Evolutionary conservation across 2,797 vertebrate species (phyloP), one percentile per base, ranked within the genome.

Genomic region (Lagocephalus sceleratus): DNA sequence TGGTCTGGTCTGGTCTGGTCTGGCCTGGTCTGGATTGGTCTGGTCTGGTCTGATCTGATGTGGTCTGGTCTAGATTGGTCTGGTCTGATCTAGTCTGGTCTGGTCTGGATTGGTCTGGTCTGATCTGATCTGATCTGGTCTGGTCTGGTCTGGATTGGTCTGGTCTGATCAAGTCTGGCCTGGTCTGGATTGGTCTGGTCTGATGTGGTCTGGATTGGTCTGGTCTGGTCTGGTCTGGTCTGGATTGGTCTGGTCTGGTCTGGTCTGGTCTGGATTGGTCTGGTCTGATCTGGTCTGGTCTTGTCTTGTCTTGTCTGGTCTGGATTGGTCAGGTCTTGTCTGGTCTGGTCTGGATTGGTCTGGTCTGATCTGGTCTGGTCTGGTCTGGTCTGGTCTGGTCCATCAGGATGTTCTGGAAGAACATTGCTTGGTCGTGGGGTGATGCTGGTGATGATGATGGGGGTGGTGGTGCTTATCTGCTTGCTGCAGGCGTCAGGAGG

Each of bases 361-460:
- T 43, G 12, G 21, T 2, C 47, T 16, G 16, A 1, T 53, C 32
- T 4, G 41, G 6, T 38, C n/a, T 10, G 0, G 6, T 6, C 45
- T 5, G 11, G n/a, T 58, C 39, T 11, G 5, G 2, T 49, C 12
- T 19, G 19, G 32, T 47, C 61, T 17, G 22, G 22, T 57, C 40
- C 29, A 42, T 16, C 1, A 42, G 41, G 47, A 87, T 87, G 85
- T 87, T 87, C 71, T 87, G 85, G 85, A 85, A 75, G 53, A 80
- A 60, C 48, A 46, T 47, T 0, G 66, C 64, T 0, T 85, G 81
- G 85, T 79, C 67, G 0, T 86, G 79, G 83, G 55, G 61, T 0
- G 56, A 76, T 23, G 22, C 51, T 35, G 61, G 60, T 55, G 54
- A 78, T 57, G 9, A 64, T 8, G 57, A 63, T 55, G 54, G 76